Evolutionary conservation across 2,888 invertebrate species (phyloP).

Genomic region (Phoronis australis): DNA sequence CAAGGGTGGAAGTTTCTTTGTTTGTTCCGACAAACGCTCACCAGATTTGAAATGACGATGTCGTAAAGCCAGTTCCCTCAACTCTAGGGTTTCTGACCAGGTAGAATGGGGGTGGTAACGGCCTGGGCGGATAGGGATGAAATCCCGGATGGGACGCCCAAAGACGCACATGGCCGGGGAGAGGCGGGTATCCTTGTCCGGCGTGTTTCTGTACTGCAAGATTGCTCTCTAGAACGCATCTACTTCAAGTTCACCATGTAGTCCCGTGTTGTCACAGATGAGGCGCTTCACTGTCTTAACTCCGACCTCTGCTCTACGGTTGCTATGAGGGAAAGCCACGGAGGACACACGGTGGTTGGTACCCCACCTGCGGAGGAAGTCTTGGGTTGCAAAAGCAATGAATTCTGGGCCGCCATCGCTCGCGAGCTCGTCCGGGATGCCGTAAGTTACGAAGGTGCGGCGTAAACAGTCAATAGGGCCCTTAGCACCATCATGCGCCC

Average conservation of each 20-base stretch:
- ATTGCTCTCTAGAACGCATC: conserved; percentile 20
- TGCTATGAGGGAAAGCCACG: conserved; percentile 26
- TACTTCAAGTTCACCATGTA: conserved; percentile 21
- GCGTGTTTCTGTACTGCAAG: conserved; percentile 23
- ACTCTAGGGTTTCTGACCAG: conserved; percentile 18
- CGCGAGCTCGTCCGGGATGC: conserved; percentile 22
- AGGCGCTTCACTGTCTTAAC: conserved; percentile 28
- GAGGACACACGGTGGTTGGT: conserved; percentile 26
- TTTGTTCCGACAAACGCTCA: conserved; percentile 18
- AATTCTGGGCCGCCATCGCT: conserved; percentile 27
- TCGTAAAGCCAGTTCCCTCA: conserved; percentile 19
- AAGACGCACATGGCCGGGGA: conserved; percentile 24
- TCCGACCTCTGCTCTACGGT: conserved; percentile 25
- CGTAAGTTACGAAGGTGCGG: conserved; percentile 19
- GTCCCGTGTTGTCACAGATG: conserved; percentile 23
- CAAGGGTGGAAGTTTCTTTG: conserved; percentile 14
- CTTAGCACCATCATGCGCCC: conserved; percentile 12
- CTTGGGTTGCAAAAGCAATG: conserved; percentile 14
- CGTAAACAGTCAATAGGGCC: conserved; percentile 18
- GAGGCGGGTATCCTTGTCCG: conserved; percentile 20
- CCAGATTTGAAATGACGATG: conserved; percentile 18
- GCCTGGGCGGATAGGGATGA: conserved; percentile 19
- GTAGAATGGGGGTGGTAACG: conserved; percentile 15
- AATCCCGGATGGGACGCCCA: conserved; percentile 18
- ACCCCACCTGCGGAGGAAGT: conserved; percentile 25